A percentile compares a stretch with the other conserved stretches of the same genome.
These are phyloP conservation scores for Aricia artaxerxes DNA, from an alignment of 2,888 invertebrate species.

Conservation along the genomic window DNA sequence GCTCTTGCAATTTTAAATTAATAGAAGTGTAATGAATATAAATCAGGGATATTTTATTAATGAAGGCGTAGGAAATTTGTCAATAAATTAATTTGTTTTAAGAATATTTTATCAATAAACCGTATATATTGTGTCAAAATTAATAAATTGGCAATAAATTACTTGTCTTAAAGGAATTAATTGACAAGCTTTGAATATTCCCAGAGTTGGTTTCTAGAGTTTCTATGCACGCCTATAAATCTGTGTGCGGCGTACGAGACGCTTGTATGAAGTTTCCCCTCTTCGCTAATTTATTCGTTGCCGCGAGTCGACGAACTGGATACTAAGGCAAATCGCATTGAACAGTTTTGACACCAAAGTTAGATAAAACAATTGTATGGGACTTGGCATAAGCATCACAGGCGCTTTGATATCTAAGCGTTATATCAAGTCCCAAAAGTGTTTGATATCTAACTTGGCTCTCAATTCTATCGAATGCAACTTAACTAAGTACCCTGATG, in stretches of 20 bases:
- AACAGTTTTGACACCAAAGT: no score
- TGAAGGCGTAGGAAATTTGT: background rate
- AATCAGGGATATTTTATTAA: background rate
- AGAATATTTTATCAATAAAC: background rate
- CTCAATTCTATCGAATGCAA: background rate
- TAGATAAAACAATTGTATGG: no score
- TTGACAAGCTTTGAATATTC: background rate
- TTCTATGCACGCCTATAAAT: slow-evolving; percentile 10
- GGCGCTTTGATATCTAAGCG: no score
- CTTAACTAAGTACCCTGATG: slow-evolving; percentile 42
- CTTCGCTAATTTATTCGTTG: slow-evolving; percentile 15
- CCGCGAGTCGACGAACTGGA: slow-evolving; percentile 65
- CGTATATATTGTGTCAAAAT: background rate
- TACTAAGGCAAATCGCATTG: background rate
- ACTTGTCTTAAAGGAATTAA: background rate
- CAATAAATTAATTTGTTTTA: background rate
- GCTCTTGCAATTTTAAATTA: background rate
- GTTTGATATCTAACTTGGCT: no score
- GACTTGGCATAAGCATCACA: no score
- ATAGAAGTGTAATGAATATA: background rate
- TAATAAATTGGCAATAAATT: background rate
- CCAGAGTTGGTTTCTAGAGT: background rate
- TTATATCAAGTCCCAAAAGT: no score
- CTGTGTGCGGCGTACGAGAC: background rate
- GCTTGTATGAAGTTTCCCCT: slow-evolving; percentile 14